phyloP scores from a whole-genome alignment of 2,888 invertebrate genomes.

The Imbricaverruca yamaguchii region DNA sequence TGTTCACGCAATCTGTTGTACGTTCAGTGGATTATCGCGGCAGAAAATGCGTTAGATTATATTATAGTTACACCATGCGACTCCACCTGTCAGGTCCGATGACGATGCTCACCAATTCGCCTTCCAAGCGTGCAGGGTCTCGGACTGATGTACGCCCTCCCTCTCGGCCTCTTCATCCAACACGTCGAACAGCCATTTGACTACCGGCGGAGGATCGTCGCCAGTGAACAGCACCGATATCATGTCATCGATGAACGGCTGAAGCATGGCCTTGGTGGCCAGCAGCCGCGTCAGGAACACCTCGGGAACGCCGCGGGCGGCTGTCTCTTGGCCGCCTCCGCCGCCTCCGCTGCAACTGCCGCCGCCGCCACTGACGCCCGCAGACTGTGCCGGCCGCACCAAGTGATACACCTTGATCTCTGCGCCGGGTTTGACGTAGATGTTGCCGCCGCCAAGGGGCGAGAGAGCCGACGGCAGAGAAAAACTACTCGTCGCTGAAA shows the following conservation, averaged over 20 bases:
- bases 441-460: constrained; percentile 23
- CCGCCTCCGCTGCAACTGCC: constrained; percentile 24
- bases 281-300: constrained; percentile 81
- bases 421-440: constrained; percentile 14
- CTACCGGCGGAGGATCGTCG: constrained; percentile 62
- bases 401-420: constrained; percentile 30
- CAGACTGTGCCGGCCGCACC: constrained; percentile 25
- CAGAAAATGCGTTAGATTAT: too few species aligned
- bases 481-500: neutral
- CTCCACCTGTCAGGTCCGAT: too few species aligned
- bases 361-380: neutral
- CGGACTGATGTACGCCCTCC: constrained; percentile 36
- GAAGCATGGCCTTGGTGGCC: constrained; percentile 61
- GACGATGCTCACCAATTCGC: constrained; percentile 34
- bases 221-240: constrained; percentile 39
- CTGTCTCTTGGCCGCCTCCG: constrained; percentile 27
- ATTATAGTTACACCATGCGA: too few species aligned
- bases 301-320: constrained; percentile 67
- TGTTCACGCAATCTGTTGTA: too few species aligned
- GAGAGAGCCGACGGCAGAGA: constrained; percentile 15
- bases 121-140: constrained; percentile 38
- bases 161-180: constrained; percentile 78
- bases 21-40: too few species aligned
- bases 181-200: constrained; percentile 92
- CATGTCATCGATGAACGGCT: constrained; percentile 50